Evolutionary conservation across 2,113 vertebrate species (phyloP), one percentile per base, ranked within the genome.

Genomic region (Rhombomys opimus): DNA sequence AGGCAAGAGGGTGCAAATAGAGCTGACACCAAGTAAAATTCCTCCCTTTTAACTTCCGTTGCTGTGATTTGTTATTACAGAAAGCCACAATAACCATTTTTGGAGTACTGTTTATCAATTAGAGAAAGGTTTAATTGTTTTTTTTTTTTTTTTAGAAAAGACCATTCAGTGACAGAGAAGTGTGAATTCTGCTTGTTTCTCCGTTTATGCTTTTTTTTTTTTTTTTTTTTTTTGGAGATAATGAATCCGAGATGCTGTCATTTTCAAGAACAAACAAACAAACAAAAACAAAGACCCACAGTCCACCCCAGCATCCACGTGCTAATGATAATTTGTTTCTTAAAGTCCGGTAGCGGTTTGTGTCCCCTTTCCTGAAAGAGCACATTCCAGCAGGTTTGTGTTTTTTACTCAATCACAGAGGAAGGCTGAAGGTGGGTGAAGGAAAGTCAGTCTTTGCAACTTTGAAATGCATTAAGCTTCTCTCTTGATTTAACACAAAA

Each of bases 401-500:
- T 70, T 89, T 96, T 84, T 52, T 57, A 4, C 46, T 85, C 89
- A 2, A 25, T 35, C 11, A 8, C 65, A 9, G 76, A 84, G 46
- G 30, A 35, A 20, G 13, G 54, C 32, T 52, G 52, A 78, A 85
- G 46, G 9, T 75, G 52, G 38, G 46, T 78, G 41, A 87, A 88
- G 35, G 30, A 23, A 46, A 91, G 54, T 17, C 14, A 35, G 22
- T 93, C 54, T 94, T 76, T 77, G 57, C 7, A 90, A 77, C 38
- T 89, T 63, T 76, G n/a, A 94, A 97, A 95, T 77, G 15, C 23
- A 77, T 89, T 97, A 93, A 97, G 63, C 0, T 0, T 96, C 93
- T 97, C 91, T 88, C 90, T 96, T 67, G 78, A 93, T 87, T 76
- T 96, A 91, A 91, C 97, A 0, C 3, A 95, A 98, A 97, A 93